A percentile compares a stretch with the other conserved stretches of the same genome.
Evolutionary conservation across 2,797 vertebrate species (phyloP).

Genomic region (Mionectes olivaceus): DNA sequence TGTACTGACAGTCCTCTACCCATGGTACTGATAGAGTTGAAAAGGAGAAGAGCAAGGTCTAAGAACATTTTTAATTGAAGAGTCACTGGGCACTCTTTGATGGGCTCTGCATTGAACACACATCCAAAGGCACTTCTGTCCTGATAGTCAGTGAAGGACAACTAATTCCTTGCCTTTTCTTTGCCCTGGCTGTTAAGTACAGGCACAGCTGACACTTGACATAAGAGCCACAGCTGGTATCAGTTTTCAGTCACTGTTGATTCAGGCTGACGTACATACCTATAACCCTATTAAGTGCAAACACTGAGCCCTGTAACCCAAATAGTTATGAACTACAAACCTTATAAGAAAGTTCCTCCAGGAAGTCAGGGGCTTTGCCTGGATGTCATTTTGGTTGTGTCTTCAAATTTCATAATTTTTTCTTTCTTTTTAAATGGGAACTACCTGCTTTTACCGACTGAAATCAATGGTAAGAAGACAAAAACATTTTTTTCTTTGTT

Average conservation of each 20-base stretch:
- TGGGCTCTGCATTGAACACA: not conserved
- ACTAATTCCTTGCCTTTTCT: not conserved
- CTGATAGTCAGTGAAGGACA: not conserved
- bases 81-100: not conserved
- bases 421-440: not conserved
- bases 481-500: not conserved
- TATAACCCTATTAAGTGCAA: not conserved
- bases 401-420: not conserved
- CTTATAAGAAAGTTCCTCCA: not conserved
- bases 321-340: not conserved
- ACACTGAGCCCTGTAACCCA: not conserved
- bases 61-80: not conserved
- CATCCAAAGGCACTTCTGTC: not conserved
- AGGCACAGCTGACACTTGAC: not conserved
- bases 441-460: not conserved
- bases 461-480: slow-evolving; percentile 3
- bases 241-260: not conserved
- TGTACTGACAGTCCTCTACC: not conserved
- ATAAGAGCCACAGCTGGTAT: not conserved
- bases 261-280: not conserved
- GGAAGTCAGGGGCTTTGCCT: not conserved
- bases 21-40: not conserved
- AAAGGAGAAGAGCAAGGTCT: not conserved
- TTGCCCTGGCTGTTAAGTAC: not conserved
- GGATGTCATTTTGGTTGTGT: not conserved